Conservation (phyloP, 2,113 vertebrate species). For the Labeo catla region DNA sequence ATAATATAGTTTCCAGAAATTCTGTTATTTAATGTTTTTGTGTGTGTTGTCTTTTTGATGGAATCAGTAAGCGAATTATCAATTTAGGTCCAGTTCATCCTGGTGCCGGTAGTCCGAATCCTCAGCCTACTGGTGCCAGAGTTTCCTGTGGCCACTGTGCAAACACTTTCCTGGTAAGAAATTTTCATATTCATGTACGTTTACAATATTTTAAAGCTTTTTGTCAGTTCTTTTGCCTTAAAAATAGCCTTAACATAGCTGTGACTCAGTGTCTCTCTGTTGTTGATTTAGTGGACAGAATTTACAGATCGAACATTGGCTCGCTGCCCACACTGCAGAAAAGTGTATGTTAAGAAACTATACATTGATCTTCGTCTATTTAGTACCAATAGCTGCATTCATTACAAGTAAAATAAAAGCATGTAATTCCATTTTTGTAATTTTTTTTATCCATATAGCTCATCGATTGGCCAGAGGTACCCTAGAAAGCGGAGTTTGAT, state of each 20-base stretch:
- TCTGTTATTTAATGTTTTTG: not conserved
- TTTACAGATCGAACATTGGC: conserved; percentile 85
- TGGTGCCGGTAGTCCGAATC: conserved; percentile 64
- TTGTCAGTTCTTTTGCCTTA: not conserved
- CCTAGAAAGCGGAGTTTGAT: conserved; percentile 82
- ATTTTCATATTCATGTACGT: not conserved
- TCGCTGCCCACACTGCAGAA: conserved; percentile 88
- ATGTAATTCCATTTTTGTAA: not conserved
- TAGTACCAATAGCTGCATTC: not conserved
- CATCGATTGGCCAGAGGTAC: conserved; percentile 85
- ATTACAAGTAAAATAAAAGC: not conserved
- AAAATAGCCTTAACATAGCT: conserved; percentile 3
- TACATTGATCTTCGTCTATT: not conserved
- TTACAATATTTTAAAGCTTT: not conserved
- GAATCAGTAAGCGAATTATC: conserved; percentile 73
- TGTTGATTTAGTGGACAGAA: conserved; percentile 81
- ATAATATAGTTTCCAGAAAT: not conserved
- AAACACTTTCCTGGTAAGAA: conserved; percentile 72
- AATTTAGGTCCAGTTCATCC: conserved; percentile 73
- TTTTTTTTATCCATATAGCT: conserved; percentile 69
- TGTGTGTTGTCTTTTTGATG: not conserved
- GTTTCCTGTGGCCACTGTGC: conserved; percentile 76
- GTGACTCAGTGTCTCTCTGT: conserved; percentile 21
- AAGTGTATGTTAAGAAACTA: conserved; percentile 79
- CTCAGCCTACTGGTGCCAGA: conserved; percentile 68